Evolutionary conservation across 2,797 vertebrate species (phyloP).

Genomic region (Chelon labrosus): DNA sequence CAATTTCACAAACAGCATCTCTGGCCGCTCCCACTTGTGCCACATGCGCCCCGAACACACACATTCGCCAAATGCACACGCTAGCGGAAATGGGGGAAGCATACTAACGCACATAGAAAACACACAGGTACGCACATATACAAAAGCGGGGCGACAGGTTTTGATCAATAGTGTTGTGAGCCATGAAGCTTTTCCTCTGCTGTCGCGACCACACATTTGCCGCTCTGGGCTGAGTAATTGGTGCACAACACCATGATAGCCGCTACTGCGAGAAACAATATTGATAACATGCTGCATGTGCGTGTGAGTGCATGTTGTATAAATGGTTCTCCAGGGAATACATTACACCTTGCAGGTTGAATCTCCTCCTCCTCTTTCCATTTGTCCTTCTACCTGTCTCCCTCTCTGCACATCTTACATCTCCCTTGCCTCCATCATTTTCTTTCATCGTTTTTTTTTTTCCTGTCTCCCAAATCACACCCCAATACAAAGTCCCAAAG

Average conservation of each 20-base stretch:
- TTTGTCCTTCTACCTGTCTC: slow-evolving; percentile 35
- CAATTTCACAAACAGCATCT: slow-evolving; percentile 67
- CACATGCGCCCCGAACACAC: slow-evolving; percentile 19
- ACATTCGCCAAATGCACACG: slow-evolving; percentile 15
- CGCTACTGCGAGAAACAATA: slow-evolving; percentile 63
- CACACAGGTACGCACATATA: slow-evolving; percentile 8
- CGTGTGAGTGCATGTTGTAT: slow-evolving; percentile 22
- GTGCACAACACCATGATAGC: slow-evolving; percentile 58
- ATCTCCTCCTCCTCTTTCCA: slow-evolving; percentile 12
- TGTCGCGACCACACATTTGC: slow-evolving; percentile 54
- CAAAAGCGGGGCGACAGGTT: slow-evolving; percentile 42
- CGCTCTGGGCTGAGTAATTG: slow-evolving; percentile 73
- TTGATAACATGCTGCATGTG: slow-evolving; percentile 62
- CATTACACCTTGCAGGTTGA: slow-evolving; percentile 49
- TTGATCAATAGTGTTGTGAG: slow-evolving; percentile 72
- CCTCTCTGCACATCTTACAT: slow-evolving; percentile 3
- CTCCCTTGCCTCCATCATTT: not conserved
- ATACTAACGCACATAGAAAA: slow-evolving; percentile 6
- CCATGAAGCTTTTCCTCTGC: slow-evolving; percentile 55
- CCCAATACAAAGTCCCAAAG: slow-evolving; percentile 9
- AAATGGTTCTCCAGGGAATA: slow-evolving; percentile 58
- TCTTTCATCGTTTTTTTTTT: not conserved
- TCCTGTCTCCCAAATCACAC: slow-evolving; percentile 22
- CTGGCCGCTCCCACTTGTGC: slow-evolving; percentile 35
- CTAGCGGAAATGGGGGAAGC: slow-evolving; percentile 27